A percentile compares a stretch with the other conserved stretches of the same genome.
These are phyloP conservation scores for Petrocephalus microphthalmus DNA, from an alignment of 2,113 vertebrate genomes.

Conservation along the genomic window DNA sequence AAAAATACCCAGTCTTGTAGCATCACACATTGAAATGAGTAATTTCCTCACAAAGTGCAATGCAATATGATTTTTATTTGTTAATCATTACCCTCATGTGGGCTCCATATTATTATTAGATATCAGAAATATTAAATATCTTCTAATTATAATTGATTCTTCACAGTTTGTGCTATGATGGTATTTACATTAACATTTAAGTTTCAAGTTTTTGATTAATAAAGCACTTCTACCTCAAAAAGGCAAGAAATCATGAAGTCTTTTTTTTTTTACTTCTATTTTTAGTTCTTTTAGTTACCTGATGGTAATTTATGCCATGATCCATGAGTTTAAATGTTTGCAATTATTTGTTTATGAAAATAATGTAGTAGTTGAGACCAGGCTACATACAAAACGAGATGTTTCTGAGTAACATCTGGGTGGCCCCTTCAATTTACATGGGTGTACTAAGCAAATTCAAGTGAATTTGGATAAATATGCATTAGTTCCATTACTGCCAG, in stretches of 20 bases:
- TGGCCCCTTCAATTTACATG: background rate
- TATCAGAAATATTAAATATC: too few species aligned
- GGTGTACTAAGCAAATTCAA: background rate
- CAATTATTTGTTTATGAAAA: background rate
- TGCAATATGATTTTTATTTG: background rate
- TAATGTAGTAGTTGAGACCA: background rate
- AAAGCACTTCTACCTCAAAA: background rate
- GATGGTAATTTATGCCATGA: background rate
- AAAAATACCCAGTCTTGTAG: background rate
- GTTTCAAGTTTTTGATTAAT: background rate
- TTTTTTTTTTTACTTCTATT: background rate
- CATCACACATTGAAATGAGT: background rate
- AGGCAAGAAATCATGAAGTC: background rate
- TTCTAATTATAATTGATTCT: background rate
- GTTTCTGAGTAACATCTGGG: background rate
- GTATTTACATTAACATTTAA: background rate
- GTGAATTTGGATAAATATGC: constrained; percentile 39
- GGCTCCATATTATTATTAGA: background rate
- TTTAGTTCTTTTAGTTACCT: too few species aligned
- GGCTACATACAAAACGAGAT: background rate
- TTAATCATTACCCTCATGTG: background rate
- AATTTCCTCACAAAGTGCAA: background rate
- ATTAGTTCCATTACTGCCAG: constrained; percentile 15
- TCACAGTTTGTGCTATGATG: too few species aligned
- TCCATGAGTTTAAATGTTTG: background rate